phyloP scores from a whole-genome alignment of 1,140 invertebrate genomes.

The Pogonomyrmex barbatus region DNA sequence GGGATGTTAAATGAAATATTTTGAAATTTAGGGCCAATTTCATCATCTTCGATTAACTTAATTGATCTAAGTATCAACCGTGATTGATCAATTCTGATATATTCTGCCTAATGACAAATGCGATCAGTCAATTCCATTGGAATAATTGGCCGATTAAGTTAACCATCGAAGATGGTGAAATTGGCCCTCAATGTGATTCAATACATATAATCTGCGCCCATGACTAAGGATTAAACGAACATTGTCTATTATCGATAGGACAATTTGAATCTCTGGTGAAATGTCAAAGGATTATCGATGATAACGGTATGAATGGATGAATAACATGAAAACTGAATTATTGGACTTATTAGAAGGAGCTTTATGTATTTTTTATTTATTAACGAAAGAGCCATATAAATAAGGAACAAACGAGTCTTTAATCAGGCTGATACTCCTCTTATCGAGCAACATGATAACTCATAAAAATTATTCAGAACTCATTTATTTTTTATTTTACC shows the following conservation, averaged over 20 bases:
- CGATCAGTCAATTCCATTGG: too few relatives aligned
- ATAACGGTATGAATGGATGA: neutral
- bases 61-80: too few relatives aligned
- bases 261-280: neutral
- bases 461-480: conserved; percentile 1
- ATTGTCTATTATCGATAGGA: neutral
- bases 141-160: too few relatives aligned
- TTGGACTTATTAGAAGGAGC: neutral
- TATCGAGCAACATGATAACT: neutral
- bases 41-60: too few relatives aligned
- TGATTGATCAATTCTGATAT: too few relatives aligned
- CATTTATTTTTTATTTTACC: neutral
- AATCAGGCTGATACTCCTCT: conserved; percentile 24
- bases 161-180: too few relatives aligned
- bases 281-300: conserved; percentile 18
- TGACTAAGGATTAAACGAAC: neutral
- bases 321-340: neutral
- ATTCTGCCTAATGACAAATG: too few relatives aligned
- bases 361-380: conserved; percentile 2
- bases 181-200: too few relatives aligned
- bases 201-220: neutral
- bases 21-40: neutral
- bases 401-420: neutral
- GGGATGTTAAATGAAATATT: neutral
- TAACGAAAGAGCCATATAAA: neutral